These are phyloP conservation scores for Aspidoscelis tigris DNA, from an alignment of 2,113 vertebrate genomes.

Conservation along the genomic window DNA sequence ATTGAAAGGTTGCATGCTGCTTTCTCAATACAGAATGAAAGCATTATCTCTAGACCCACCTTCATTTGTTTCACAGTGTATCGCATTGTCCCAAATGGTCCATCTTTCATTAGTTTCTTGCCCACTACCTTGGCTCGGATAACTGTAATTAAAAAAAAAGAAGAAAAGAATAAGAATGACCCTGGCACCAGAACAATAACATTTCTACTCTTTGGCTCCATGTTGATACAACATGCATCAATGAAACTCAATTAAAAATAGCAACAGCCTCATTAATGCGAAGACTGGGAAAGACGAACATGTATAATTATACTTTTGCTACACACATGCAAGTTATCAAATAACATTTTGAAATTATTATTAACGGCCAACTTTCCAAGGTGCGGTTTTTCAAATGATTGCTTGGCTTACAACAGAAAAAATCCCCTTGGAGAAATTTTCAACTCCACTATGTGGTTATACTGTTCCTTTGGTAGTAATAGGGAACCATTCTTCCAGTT, in stretches of 20 bases:
- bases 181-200: background rate
- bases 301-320: background rate
- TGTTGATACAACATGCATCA: background rate
- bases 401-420: background rate
- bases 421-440: background rate
- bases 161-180: background rate
- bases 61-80: constrained; percentile 98
- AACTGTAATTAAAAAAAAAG: constrained; percentile 78
- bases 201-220: background rate
- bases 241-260: background rate
- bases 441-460: background rate
- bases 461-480: background rate
- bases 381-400: constrained; percentile 18
- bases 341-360: background rate
- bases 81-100: constrained; percentile 91
- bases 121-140: constrained; percentile 96
- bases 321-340: background rate
- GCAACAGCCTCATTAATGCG: background rate
- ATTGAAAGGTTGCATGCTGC: background rate
- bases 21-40: background rate
- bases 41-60: constrained; percentile 69
- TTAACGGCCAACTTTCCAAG: background rate
- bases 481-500: background rate
- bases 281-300: too few relatives aligned
- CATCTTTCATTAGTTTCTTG: constrained; percentile 94